A percentile compares a stretch with the other conserved stretches of the same genome.
Conservation (phyloP, 2,113 vertebrate species). For the Halichoerus grypus region DNA sequence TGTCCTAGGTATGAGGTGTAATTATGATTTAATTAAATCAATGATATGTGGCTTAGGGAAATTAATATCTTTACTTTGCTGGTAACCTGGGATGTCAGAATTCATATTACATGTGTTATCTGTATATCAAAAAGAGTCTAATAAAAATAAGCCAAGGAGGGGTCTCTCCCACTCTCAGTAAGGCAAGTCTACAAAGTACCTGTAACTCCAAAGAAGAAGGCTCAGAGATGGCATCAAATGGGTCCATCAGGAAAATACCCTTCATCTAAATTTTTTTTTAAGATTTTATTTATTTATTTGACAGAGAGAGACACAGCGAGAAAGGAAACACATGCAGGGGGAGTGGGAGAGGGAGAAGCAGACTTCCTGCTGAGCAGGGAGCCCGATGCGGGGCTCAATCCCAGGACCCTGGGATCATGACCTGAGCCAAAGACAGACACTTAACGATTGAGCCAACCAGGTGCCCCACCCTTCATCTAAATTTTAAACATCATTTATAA, state of each 20-base stretch:
- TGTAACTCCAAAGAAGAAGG: neutral
- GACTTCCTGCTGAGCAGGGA: too few relatives aligned
- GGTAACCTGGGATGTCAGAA: neutral
- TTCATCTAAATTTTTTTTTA: neutral
- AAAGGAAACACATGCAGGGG: too few relatives aligned
- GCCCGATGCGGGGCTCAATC: too few relatives aligned
- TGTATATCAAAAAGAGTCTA: neutral
- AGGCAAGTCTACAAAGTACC: neutral
- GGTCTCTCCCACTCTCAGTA: neutral
- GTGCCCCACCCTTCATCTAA: neutral
- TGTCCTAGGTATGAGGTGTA: neutral
- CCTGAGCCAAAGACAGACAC: too few relatives aligned
- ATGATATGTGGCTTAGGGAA: neutral
- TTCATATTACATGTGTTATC: neutral
- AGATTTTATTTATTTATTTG: too few relatives aligned
- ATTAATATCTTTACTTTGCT: constrained; percentile 16
- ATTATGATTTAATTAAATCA: constrained; percentile 28
- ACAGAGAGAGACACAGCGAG: too few relatives aligned
- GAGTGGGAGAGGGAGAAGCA: too few relatives aligned
- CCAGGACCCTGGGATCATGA: too few relatives aligned
- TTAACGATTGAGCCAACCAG: too few relatives aligned
- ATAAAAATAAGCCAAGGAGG: neutral
- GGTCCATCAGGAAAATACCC: neutral
- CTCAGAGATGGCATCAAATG: neutral
- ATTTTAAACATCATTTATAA: constrained; percentile 29